These are phyloP conservation scores for Ephestia elutella DNA, from an alignment of 1,140 invertebrate genomes.

Conservation along the genomic window DNA sequence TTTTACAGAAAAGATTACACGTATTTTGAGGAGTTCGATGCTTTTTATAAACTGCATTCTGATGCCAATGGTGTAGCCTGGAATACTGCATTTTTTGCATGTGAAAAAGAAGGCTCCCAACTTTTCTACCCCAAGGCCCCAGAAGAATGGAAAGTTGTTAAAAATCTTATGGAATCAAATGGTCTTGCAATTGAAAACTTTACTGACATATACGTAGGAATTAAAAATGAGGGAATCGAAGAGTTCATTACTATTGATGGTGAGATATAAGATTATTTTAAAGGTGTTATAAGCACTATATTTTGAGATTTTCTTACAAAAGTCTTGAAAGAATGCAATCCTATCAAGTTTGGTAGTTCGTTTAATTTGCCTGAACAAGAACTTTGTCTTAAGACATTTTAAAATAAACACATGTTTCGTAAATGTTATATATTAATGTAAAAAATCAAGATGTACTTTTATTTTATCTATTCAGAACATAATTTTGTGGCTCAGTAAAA, in stretches of 20 bases:
- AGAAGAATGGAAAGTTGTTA: constrained; percentile 22
- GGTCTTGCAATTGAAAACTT: constrained; percentile 7
- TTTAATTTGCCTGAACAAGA: no score
- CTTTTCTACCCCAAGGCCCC: constrained; percentile 23
- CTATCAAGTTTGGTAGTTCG: no score
- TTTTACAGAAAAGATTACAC: constrained; percentile 32
- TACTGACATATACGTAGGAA: constrained; percentile 25
- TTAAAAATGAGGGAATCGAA: constrained; percentile 21
- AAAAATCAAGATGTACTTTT: no score
- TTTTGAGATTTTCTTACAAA: no score
- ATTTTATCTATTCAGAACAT: no score
- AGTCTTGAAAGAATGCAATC: no score
- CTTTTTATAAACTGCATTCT: constrained; percentile 31
- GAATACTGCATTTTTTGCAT: constrained; percentile 22
- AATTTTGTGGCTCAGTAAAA: no score
- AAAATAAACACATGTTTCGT: no score
- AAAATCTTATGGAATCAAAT: constrained; percentile 16
- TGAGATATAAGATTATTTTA: constrained; percentile 16
- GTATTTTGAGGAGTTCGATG: constrained; percentile 27
- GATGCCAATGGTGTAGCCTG: constrained; percentile 7
- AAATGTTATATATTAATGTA: no score
- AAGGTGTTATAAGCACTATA: no score
- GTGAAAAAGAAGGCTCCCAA: constrained; percentile 23
- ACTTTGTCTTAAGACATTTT: no score
- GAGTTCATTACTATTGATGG: constrained; percentile 30